phyloP scores from a whole-genome alignment of 1,140 invertebrate genomes.

The Cheumatopsyche charites region DNA sequence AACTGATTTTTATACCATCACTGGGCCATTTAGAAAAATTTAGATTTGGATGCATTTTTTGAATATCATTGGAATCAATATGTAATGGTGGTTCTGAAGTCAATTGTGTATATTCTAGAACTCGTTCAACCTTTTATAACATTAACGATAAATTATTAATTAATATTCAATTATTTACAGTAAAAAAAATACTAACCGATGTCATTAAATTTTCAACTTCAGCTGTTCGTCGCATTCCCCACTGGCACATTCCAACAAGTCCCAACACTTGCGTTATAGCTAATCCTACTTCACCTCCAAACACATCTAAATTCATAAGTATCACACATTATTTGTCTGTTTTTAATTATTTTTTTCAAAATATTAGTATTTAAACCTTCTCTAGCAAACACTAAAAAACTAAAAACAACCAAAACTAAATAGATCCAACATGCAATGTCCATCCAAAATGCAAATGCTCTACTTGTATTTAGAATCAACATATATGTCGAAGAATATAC shows the following conservation, averaged over 20 bases:
- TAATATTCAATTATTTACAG: neutral
- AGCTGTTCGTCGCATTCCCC: slow-evolving; percentile 85
- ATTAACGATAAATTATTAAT: neutral
- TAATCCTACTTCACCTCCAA: slow-evolving; percentile 76
- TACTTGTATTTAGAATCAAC: slow-evolving; percentile 69
- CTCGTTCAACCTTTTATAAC: slow-evolving; percentile 71
- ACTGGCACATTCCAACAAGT: slow-evolving; percentile 81
- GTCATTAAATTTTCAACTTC: slow-evolving; percentile 88
- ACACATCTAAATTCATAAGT: slow-evolving; percentile 53
- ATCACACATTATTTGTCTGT: neutral
- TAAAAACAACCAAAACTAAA: slow-evolving; percentile 63
- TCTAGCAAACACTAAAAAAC: slow-evolving; percentile 59
- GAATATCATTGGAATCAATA: slow-evolving; percentile 52
- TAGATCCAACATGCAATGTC: slow-evolving; percentile 75
- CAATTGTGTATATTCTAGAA: slow-evolving; percentile 75
- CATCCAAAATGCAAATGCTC: slow-evolving; percentile 66
- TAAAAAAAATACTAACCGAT: slow-evolving; percentile 67
- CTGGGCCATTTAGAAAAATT: slow-evolving; percentile 57
- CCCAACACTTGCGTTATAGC: slow-evolving; percentile 79
- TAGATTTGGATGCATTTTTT: slow-evolving; percentile 52
- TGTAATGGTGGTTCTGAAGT: slow-evolving; percentile 65
- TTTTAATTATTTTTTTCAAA: neutral
- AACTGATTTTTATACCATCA: slow-evolving; percentile 51
- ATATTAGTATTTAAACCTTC: slow-evolving; percentile 52
- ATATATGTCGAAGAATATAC: slow-evolving; percentile 72